Base-by-base conservation (phyloP, 2,113 vertebrate genomes). In the Istiophorus platypterus region DNA sequence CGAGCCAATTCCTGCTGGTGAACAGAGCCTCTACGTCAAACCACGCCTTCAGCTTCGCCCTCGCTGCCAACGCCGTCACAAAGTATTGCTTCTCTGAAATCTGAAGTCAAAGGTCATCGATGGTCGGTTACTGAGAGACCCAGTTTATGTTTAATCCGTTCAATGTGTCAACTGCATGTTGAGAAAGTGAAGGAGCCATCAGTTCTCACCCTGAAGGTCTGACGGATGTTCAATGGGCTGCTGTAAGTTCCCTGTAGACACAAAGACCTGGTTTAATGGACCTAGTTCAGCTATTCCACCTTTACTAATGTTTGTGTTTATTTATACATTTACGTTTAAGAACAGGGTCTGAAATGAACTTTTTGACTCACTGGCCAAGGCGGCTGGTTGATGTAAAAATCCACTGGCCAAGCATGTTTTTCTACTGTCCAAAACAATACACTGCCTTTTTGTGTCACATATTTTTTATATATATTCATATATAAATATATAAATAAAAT, bases 1-100 rank as follows among this genome's bases (percentile, higher is more conserved):
- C 98, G n/a, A 99, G 89, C 98, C 98, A 99, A 86, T 96, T 99
- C 94, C 97, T 97, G 17, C 96, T 96, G 82, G 96, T 96, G 51
- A 99, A 97, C 63, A 99, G 94, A 64, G 95, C 95, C 68, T 99
- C 97, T 1, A 99, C 96, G n/a, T 99, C 98, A 17, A 85, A 71
- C 98, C 98, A 99, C 26, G 95, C 96, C 87, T 97, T 96, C 51
- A 97, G 95, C 89, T 99, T 98, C 3, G 98, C 97, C 29, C 97
- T 95, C 1, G 98, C 98, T 13, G 96, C 97, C 80, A 99, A 78
- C 7, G 96, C 96, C 20, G 97, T 98, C 81, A 97, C 94, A 75
- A 99, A 94, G 71, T 95, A 99, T 89, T 99, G 97, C 82, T 99
- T 99, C 85, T 99, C 97, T 58, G 97, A 96, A 79, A 99, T 96